These are phyloP conservation scores for Pogonophryne albipinna DNA, from an alignment of 2,797 vertebrate species.

Conservation along the genomic window DNA sequence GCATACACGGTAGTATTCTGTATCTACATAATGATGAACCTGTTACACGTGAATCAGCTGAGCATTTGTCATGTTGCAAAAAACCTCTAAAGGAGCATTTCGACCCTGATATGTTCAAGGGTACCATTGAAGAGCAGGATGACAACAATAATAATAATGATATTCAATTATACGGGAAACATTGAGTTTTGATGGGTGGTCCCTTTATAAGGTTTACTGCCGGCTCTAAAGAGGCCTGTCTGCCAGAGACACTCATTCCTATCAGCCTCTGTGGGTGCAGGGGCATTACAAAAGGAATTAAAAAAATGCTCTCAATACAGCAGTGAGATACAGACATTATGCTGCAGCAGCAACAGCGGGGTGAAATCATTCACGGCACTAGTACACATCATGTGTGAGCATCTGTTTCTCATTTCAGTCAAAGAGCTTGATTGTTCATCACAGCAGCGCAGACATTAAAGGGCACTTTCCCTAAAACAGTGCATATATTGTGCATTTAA, in stretches of 20 bases:
- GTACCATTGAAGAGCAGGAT: slow-evolving; percentile 22
- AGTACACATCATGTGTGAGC: slow-evolving; percentile 58
- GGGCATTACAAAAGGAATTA: slow-evolving; percentile 48
- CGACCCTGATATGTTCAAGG: slow-evolving; percentile 14
- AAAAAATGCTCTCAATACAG: slow-evolving; percentile 53
- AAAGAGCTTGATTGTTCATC: slow-evolving; percentile 68
- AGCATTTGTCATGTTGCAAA: slow-evolving; percentile 14
- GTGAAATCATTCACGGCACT: too few relatives aligned
- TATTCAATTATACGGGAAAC: slow-evolving; percentile 28
- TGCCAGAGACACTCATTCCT: slow-evolving; percentile 32
- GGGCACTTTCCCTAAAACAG: slow-evolving; percentile 51
- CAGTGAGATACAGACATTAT: slow-evolving; percentile 25
- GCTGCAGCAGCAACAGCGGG: slow-evolving; percentile 34
- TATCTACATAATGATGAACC: slow-evolving; percentile 13
- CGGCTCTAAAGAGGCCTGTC: slow-evolving; percentile 8
- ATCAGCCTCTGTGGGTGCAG: slow-evolving; percentile 50
- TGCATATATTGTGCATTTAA: slow-evolving; percentile 43
- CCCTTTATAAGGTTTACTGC: slow-evolving; percentile 14
- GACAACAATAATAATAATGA: slow-evolving; percentile 29
- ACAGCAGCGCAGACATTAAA: slow-evolving; percentile 54
- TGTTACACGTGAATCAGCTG: slow-evolving; percentile 17
- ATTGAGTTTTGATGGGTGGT: slow-evolving; percentile 13
- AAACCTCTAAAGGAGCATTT: slow-evolving; percentile 28
- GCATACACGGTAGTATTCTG: not conserved
- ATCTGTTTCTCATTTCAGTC: slow-evolving; percentile 70